Percentiles rank a stretch among this genome's conserved stretches.
phyloP scores from a whole-genome alignment of 2,113 vertebrate genomes.

The Dermatemys mawii region DNA sequence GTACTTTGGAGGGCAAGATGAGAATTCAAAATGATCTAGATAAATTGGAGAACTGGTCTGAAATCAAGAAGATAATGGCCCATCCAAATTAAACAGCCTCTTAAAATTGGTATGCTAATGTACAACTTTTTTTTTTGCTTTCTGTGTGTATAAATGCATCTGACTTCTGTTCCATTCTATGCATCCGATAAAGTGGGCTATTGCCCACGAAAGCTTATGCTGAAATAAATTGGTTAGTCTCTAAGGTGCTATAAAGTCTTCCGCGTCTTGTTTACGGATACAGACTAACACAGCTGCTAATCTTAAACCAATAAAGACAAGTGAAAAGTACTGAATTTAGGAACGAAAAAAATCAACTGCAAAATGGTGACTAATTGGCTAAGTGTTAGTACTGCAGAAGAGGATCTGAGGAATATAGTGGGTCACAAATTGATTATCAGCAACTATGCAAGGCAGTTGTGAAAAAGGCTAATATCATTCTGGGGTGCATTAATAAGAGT shows the following conservation, averaged over 20 bases:
- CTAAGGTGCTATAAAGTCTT: too few species aligned
- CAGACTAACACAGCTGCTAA: too few species aligned
- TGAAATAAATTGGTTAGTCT: too few species aligned
- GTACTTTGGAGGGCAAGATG: neutral
- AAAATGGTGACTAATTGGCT: neutral
- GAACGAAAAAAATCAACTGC: neutral
- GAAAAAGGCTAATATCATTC: neutral
- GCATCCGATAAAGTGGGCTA: too few species aligned
- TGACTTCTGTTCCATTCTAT: too few species aligned
- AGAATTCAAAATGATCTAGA: neutral
- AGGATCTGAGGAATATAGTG: neutral
- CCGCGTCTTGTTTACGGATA: too few species aligned
- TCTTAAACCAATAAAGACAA: neutral
- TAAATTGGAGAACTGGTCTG: neutral
- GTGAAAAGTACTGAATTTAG: neutral
- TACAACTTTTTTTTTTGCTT: too few species aligned
- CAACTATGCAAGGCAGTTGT: neutral
- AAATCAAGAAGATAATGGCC: neutral
- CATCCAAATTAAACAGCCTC: too few species aligned
- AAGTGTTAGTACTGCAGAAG: neutral
- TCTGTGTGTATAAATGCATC: too few species aligned
- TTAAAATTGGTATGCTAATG: too few species aligned
- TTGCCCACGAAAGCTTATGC: too few species aligned
- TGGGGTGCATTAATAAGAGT: neutral
- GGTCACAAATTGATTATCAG: neutral